A percentile compares a stretch with the other conserved stretches of the same genome.
These are phyloP conservation scores for Budorcas taxicolor DNA, from an alignment of 2,113 vertebrate species.

Conservation along the genomic window DNA sequence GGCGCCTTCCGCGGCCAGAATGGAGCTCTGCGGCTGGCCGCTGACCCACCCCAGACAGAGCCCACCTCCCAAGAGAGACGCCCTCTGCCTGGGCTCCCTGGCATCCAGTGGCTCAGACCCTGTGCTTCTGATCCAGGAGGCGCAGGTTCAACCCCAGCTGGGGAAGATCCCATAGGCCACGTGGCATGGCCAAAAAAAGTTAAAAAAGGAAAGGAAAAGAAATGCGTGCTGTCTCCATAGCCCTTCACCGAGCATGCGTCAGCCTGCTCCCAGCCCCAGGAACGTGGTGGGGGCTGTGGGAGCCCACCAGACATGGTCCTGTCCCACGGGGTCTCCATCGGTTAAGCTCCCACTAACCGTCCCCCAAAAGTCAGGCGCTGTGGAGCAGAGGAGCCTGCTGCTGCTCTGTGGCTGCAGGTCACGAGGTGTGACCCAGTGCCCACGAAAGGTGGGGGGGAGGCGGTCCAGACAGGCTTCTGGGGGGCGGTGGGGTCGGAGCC, in stretches of 20 bases:
- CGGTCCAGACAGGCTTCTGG: not conserved
- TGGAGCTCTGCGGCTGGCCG: too few species aligned
- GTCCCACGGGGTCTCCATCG: rapidly evolving
- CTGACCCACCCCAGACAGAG: not conserved
- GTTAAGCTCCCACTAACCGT: not conserved
- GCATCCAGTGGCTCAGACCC: not conserved
- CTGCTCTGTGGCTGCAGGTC: rapidly evolving
- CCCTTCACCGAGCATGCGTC: rapidly evolving
- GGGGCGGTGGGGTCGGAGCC: rapidly evolving
- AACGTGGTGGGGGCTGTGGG: rapidly evolving
- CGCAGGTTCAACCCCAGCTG: not conserved
- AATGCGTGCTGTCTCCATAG: not conserved
- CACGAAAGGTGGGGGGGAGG: not conserved
- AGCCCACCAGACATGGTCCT: not conserved
- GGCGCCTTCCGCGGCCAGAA: not conserved
- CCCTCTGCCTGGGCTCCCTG: not conserved
- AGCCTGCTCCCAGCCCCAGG: not conserved
- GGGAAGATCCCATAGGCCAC: not conserved
- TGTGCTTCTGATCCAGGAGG: not conserved
- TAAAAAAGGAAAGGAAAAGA: not conserved
- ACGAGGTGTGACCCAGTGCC: rapidly evolving
- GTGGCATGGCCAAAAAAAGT: not conserved
- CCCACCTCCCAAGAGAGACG: rapidly evolving
- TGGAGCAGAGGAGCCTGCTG: rapidly evolving
- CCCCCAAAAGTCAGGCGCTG: not conserved